A percentile compares a stretch with the other conserved stretches of the same genome.
Conservation (phyloP, 2,888 invertebrate genomes). For the Cylindroiulus punctatus region DNA sequence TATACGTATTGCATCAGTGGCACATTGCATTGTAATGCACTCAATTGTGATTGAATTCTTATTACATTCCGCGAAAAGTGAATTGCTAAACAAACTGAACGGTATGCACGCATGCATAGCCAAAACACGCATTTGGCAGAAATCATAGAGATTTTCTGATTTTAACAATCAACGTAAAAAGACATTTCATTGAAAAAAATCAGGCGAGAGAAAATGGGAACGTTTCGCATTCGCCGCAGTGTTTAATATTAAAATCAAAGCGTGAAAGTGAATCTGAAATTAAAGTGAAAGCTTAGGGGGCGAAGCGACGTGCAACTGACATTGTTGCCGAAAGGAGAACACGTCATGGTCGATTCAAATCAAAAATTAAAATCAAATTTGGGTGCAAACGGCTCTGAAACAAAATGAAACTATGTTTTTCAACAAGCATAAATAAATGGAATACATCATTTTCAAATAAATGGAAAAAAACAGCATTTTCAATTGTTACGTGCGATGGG, state of each 20-base stretch:
- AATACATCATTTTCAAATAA: background rate
- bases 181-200: slow-evolving; percentile 8
- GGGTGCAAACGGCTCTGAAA: background rate
- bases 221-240: background rate
- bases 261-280: background rate
- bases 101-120: background rate
- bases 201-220: background rate
- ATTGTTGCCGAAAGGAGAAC: background rate
- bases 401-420: background rate
- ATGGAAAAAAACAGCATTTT: too few species aligned
- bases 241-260: slow-evolving; percentile 34
- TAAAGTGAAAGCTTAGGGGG: background rate
- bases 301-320: background rate
- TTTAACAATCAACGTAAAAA: slow-evolving; percentile 35
- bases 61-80: slow-evolving; percentile 45
- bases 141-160: slow-evolving; percentile 21
- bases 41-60: slow-evolving; percentile 47
- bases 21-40: slow-evolving; percentile 44
- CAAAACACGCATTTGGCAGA: slow-evolving; percentile 36
- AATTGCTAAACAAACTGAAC: slow-evolving; percentile 47
- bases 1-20: slow-evolving; percentile 36
- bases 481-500: too few species aligned
- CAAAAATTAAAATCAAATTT: slow-evolving; percentile 41
- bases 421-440: background rate
- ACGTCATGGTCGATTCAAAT: background rate